Conservation (phyloP, 2,888 invertebrate species). For the Caenorhabditis macrosperma region DNA sequence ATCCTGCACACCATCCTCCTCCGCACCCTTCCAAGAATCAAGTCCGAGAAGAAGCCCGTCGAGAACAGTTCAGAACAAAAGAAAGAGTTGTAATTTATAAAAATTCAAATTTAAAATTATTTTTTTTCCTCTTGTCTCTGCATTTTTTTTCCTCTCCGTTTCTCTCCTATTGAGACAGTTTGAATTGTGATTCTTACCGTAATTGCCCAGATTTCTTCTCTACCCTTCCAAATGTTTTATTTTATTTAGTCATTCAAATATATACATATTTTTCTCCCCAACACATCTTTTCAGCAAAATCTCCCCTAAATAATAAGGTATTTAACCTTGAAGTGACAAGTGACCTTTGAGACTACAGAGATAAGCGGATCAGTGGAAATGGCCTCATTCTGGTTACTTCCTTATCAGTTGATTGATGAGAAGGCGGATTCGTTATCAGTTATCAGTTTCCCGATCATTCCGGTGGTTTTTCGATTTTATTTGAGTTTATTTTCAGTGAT, state of each 20-base stretch:
- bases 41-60: constrained; percentile 59
- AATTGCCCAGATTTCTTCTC: not conserved
- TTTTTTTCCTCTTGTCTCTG: not conserved
- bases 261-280: not conserved
- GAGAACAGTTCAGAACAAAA: constrained; percentile 7
- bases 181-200: not conserved
- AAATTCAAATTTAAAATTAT: not conserved
- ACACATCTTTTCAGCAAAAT: not conserved
- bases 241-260: not conserved
- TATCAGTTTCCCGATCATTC: not conserved
- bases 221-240: not conserved
- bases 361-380: not conserved
- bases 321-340: not conserved
- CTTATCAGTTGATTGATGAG: not conserved
- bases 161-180: not conserved
- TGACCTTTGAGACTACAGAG: not conserved
- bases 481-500: not conserved
- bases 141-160: not conserved
- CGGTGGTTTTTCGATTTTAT: not conserved
- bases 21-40: constrained; percentile 71
- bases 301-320: not conserved
- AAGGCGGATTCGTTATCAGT: not conserved
- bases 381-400: not conserved
- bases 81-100: constrained; percentile 13
- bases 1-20: constrained; percentile 66